Base-by-base conservation (phyloP, 2,888 invertebrate species). In the Synergus umbraculus region DNA sequence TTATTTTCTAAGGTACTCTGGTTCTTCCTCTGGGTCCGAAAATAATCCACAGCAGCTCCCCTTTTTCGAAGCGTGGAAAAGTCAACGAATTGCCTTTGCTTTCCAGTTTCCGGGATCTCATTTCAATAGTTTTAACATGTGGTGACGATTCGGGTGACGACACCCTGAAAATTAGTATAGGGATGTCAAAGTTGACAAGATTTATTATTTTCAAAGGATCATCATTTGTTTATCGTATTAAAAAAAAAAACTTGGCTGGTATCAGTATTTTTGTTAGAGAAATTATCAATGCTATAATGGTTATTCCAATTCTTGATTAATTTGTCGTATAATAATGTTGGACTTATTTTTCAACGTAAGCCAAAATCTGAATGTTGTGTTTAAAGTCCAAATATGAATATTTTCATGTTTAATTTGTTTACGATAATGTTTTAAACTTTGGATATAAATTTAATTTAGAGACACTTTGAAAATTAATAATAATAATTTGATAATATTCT, bases 81-180 rank as follows among this genome's bases (percentile, higher is more conserved):
- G 18, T 67, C 73, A 13, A 63, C 22, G 4, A 60, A 29, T 60
- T 60, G 60, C 22, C 22, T 29, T 22, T 73, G 10, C 37, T 49
- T 18, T 54, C 41, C 73, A 18, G 54, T 73, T 73, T 73, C 49
- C 73, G 73, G 54, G 54, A 10, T 54, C 37, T 58, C 37, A 41
- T 54, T 73, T 49, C 37, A 37, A 73, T 54, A 54, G 73, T 41
- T 73, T 73, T 58, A 73, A 73, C 73, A 73, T 15, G 37, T 54
- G 54, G 54, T 73, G 54, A 37, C 22, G 18, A 37, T 54, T 13
- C n/a, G 9, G 54, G 54, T 73, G 54, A 37, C 22, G 18, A 37
- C 73, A 22, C n/a, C 15, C 54, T n/a, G 54, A 41, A 73, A 73
- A 73, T 73, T 73, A 54, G 73, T 54, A 29, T 29, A 37, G 10